Base-by-base conservation (phyloP, 2,888 invertebrate genomes). In the Plusia festucae region DNA sequence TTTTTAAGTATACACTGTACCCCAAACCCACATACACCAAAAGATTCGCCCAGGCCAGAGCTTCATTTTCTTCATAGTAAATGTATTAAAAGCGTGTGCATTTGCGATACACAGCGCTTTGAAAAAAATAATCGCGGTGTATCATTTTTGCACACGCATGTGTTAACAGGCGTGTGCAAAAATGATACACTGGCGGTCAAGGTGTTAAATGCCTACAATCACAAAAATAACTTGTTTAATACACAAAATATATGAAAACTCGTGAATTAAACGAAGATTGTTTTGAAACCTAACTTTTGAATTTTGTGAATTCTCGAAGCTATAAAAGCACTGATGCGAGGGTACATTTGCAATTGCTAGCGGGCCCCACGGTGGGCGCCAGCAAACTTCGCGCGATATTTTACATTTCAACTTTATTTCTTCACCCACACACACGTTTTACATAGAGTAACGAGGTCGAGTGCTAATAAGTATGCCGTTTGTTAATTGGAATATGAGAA, bases 281-380 rank as follows among this genome's bases (percentile, higher is more conserved):
- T 85, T 86, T 81, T 77, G 72, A 76, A 82, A 82, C 78, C 65
- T 71, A 86, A 85, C 84, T 85, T 85, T 83, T 68, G 82, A 85
- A 83, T 82, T 87, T 84, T 70, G 73, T 72, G 73, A 84, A 82
- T 85, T 82, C 78, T 76, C 82, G 76, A 79, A 81, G 87, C 82
- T 74, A 84, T 90, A 89, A 89, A 90, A 75, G 83, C 87, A 81
- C 77, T 85, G 88, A 88, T 85, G 88, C 84, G 86, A 79, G 79
- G 76, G 68, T 80, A 83, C 87, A 88, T 89, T 89, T 88, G 84
- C 84, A 82, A 86, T 85, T 84, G 84, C 70, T 76, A 72, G 73
- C 72, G 70, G 64, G 85, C 64, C 79, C 84, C 84, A 76, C 73
- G 83, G 75, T 82, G 85, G 85, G 86, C 84, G 91, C 90, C 90